Evolutionary conservation across 2,888 invertebrate genomes (phyloP), one percentile per base, ranked within the genome.

Genomic region (Helicoverpa assulta): DNA sequence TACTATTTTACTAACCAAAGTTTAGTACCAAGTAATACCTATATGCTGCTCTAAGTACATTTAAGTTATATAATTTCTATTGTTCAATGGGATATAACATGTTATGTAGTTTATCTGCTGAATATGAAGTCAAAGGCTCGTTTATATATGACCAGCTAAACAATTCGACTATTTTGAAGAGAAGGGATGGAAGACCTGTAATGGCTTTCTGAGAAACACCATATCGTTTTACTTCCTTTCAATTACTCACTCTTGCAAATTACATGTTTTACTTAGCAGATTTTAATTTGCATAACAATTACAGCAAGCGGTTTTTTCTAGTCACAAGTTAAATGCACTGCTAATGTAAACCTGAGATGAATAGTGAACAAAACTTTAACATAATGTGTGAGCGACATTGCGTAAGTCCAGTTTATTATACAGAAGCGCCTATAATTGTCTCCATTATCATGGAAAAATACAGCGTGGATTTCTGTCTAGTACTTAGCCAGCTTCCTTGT

Each of bases 371-470:
- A 54, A 66, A 54, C 58, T 33, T 55, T 50, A 55, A 26, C 43
- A 19, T 57, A 51, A 16, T 60, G 16, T 52, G 50, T 67, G 67
- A 73, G 59, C 56, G 64, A 67, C 26, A 67, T 73, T 74, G 56
- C 63, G 65, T 62, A 68, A 71, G 29, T 55, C 58, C 59, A 59
- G 26, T 68, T 80, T 58, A 67, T 68, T 71, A 78, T 61, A 66
- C 62, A 67, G 59, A 58, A 73, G 56, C 65, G 71, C 64, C 64
- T 71, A 63, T 76, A 73, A 76, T 78, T 67, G 67, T 57, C 19
- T 68, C 55, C 29, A 73, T 70, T 78, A 70, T 56, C 19, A 69
- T 73, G 80, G 82, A 83, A 82, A 83, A 84, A 73, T 75, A 77
- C 84, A 68, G 58, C 47, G 56, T 57, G 21, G 55, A 58, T 70